Percentiles rank a stretch among this genome's conserved stretches.
Conservation (phyloP, 2,888 invertebrate species). For the Saturnia pavonia region DNA sequence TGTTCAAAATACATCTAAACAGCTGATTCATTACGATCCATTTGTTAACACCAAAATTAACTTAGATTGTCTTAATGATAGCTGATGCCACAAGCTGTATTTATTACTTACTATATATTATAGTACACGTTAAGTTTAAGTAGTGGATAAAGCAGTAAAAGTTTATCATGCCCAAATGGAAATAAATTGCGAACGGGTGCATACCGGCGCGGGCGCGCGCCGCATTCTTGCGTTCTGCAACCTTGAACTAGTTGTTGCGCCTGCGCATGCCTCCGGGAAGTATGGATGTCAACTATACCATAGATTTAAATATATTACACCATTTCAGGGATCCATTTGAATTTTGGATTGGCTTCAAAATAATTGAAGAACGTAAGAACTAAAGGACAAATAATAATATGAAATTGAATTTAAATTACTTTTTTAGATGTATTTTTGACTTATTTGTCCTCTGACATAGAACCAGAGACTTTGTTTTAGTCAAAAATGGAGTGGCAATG, state of each 20-base stretch:
- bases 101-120: too few species aligned
- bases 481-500: too few species aligned
- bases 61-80: not conserved
- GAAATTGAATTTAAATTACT: too few species aligned
- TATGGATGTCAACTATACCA: not conserved
- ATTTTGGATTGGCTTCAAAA: too few species aligned
- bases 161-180: slow-evolving; percentile 11
- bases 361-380: too few species aligned
- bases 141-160: slow-evolving; percentile 1
- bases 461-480: too few species aligned
- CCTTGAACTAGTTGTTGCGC: slow-evolving; percentile 57
- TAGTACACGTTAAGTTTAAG: not conserved
- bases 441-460: too few species aligned
- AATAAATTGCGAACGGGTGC: slow-evolving; percentile 27
- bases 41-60: not conserved
- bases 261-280: slow-evolving; percentile 30
- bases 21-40: not conserved
- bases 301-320: too few species aligned
- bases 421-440: too few species aligned
- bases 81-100: not conserved
- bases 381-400: too few species aligned
- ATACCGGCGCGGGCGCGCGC: slow-evolving; percentile 27
- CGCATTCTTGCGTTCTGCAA: slow-evolving; percentile 37
- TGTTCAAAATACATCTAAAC: not conserved
- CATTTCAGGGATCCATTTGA: too few species aligned